Evolutionary conservation across 2,797 vertebrate genomes (phyloP), one percentile per base, ranked within the genome.

Genomic region (Rhadinocentrus ornatus): DNA sequence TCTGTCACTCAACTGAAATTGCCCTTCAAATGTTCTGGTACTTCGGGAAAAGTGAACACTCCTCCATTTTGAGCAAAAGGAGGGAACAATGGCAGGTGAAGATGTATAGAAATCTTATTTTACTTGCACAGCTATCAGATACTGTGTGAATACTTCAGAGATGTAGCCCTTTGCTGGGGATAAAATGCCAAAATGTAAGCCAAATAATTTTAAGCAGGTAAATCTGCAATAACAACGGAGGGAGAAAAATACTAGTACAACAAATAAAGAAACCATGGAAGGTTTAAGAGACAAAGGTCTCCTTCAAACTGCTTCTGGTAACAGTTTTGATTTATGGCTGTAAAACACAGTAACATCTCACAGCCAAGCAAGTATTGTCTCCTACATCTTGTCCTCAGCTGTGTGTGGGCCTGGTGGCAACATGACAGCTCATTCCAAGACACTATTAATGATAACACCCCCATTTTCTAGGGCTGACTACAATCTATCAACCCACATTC

Each of bases 1-100:
- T 75, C 87, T 90, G 89, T 91, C 92, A 91, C 81, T 85, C 20
- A 41, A 78, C 78, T 85, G 77, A 86, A 90, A 92, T 93, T 91
- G 88, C 90, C 86, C 93, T 92, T 93, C 89, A 92, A 87, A 88
- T 34, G 20, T 78, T 88, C 81, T 82, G 83, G 79, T 81, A 86
- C 85, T 86, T 83, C 29, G 85, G 69, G 56, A 89, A 88, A 90
- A 86, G 76, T 75, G 71, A 84, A 70, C 73, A 59, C 67, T 78
- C 52, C 56, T 79, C 60, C 34, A 56, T 83, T 90, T 84, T 81
- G 60, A 74, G 65, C 70, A 65, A 41, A 73, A 66, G 65, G 72
- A 80, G 71, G 66, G 56, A 75, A 61, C 20, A 63, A 76, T 64
- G 78, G 80, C 69, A 79, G 69, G 77, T 66, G 74, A 83, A 73